These are phyloP conservation scores for Adelosebastes latens DNA, from an alignment of 2,797 vertebrate species.

Conservation along the genomic window DNA sequence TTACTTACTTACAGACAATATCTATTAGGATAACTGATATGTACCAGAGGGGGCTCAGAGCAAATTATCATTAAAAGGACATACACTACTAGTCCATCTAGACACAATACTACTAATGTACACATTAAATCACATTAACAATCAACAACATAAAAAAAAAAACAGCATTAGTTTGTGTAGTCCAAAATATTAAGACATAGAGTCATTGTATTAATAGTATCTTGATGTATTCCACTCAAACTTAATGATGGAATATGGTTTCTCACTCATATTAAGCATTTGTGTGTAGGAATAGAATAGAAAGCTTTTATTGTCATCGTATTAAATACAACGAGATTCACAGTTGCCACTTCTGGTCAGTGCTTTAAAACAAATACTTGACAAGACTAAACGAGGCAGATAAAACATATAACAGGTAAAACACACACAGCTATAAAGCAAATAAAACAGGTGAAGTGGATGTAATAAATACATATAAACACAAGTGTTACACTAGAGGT, in stretches of 20 bases:
- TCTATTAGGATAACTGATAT: background rate
- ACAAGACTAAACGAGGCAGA: too few relatives aligned
- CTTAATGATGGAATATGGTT: background rate
- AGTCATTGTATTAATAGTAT: background rate
- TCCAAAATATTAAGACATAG: background rate
- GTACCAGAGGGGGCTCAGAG: background rate
- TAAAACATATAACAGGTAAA: too few relatives aligned
- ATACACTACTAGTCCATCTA: background rate
- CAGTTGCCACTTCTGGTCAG: too few relatives aligned
- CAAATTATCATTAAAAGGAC: background rate
- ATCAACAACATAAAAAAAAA: background rate
- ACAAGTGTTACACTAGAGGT: too few relatives aligned
- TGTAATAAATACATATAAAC: too few relatives aligned
- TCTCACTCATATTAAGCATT: background rate
- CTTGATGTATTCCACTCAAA: background rate
- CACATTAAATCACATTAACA: background rate
- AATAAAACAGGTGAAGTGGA: too few relatives aligned
- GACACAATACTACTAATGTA: background rate
- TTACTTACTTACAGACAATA: background rate
- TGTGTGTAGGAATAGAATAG: too few relatives aligned
- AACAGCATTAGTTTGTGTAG: background rate
- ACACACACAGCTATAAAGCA: too few relatives aligned
- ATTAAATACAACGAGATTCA: too few relatives aligned
- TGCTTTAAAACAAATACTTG: too few relatives aligned
- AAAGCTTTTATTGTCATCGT: too few relatives aligned